Conservation (phyloP, 2,113 vertebrate genomes). For the Urocynchramus pylzowi region DNA sequence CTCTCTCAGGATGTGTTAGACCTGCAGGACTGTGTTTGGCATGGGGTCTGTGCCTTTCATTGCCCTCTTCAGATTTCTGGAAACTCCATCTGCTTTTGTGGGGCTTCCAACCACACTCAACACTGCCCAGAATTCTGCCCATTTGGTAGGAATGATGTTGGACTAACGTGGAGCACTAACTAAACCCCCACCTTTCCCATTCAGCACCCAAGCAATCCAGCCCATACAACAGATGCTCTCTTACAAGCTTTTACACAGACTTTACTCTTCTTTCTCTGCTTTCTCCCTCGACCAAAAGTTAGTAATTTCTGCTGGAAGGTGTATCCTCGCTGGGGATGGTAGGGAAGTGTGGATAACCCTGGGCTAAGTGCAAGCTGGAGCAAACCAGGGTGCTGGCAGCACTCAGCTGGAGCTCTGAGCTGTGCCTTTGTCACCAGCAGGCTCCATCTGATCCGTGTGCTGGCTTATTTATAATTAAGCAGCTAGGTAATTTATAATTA, state of each 20-base stretch:
- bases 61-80: background rate
- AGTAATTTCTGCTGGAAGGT: background rate
- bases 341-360: background rate
- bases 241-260: background rate
- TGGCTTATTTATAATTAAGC: background rate
- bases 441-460: background rate
- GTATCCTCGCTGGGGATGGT: background rate
- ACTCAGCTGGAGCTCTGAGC: background rate
- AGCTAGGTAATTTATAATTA: background rate
- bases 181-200: background rate
- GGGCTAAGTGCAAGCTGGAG: background rate
- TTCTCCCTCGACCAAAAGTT: background rate
- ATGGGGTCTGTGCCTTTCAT: accelerated
- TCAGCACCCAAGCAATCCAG: accelerated
- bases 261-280: background rate
- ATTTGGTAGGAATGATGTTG: background rate
- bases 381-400: background rate
- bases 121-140: background rate
- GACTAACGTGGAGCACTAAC: accelerated
- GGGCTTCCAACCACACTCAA: background rate
- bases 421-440: background rate
- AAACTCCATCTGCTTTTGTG: background rate
- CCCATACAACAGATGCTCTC: background rate
- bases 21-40: background rate
- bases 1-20: background rate